Evolutionary conservation across 2,888 invertebrate genomes (phyloP).

Genomic region (Mesorhabditis spiculigera): DNA sequence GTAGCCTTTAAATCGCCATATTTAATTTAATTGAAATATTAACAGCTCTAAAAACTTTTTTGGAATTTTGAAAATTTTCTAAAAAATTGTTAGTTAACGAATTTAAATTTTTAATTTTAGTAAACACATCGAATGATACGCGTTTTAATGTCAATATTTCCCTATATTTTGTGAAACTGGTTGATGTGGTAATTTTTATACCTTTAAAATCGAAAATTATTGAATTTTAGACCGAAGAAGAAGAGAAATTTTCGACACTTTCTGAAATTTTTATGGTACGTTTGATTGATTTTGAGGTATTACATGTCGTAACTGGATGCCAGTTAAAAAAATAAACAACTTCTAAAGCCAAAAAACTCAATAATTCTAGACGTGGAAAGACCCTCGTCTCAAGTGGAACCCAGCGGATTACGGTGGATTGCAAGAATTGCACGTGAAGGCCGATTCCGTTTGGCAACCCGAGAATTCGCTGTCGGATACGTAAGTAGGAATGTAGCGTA

Average conservation of each 20-base stretch:
- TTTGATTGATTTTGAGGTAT: not conserved
- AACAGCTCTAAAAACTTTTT: too few species aligned
- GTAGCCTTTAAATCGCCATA: too few species aligned
- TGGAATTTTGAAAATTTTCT: too few species aligned
- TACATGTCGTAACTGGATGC: too few species aligned
- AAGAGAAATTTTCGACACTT: not conserved
- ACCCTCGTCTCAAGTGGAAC: slow-evolving; percentile 18
- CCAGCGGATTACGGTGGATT: slow-evolving; percentile 19
- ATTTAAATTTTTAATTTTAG: too few species aligned
- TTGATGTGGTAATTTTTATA: not conserved
- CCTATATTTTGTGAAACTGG: not conserved
- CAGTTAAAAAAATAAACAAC: too few species aligned
- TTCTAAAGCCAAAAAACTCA: not conserved
- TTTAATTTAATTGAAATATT: too few species aligned
- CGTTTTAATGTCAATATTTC: not conserved
- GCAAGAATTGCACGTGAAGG: not conserved
- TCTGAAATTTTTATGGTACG: not conserved
- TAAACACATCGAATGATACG: not conserved
- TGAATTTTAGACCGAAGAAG: not conserved
- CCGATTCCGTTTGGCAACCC: slow-evolving; percentile 1
- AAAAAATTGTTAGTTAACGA: too few species aligned
- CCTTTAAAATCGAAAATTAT: not conserved
- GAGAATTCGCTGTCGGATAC: not conserved
- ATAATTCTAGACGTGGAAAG: slow-evolving; percentile 8
- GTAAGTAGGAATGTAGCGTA: not conserved